Percentiles rank a stretch among this genome's conserved stretches.
These are phyloP conservation scores for Drosophila cardini DNA, from an alignment of 1,140 invertebrate species.

Conservation along the genomic window DNA sequence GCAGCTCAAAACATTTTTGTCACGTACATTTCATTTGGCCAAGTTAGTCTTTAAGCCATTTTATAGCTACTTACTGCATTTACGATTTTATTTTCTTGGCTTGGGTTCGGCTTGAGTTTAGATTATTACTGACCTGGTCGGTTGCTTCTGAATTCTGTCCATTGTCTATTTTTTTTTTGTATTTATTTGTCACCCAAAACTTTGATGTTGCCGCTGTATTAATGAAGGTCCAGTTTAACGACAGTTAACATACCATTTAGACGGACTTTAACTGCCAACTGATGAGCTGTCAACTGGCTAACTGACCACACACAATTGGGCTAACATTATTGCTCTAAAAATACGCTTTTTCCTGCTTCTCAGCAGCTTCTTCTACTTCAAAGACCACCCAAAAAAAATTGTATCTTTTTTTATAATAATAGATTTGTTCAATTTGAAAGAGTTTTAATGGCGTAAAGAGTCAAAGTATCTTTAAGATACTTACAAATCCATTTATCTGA, in stretches of 20 bases:
- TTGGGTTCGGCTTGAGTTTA: slow-evolving; percentile 21
- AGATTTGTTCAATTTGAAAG: slow-evolving; percentile 5
- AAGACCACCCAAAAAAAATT: slow-evolving; percentile 24
- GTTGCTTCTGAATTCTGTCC: slow-evolving; percentile 10
- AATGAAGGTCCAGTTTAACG: slow-evolving; percentile 58
- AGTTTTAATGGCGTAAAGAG: not conserved
- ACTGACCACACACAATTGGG: slow-evolving; percentile 50
- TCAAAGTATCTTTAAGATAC: not conserved
- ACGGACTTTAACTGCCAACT: slow-evolving; percentile 1
- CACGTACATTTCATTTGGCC: slow-evolving; percentile 51
- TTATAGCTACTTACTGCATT: slow-evolving; percentile 71
- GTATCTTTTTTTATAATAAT: slow-evolving; percentile 4
- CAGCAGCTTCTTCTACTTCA: too few species aligned
- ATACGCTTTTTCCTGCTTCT: too few species aligned
- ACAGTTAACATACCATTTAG: slow-evolving; percentile 27
- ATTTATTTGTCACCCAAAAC: slow-evolving; percentile 46
- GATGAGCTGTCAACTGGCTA: slow-evolving; percentile 23
- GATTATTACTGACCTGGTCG: slow-evolving; percentile 40
- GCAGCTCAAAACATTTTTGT: slow-evolving; percentile 64
- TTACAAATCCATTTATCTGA: slow-evolving; percentile 8
- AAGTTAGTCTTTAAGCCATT: slow-evolving; percentile 54
- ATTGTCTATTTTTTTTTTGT: slow-evolving; percentile 33
- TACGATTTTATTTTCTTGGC: slow-evolving; percentile 48
- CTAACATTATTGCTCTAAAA: slow-evolving; percentile 4
- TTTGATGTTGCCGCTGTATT: slow-evolving; percentile 69